Percentiles rank a stretch among this genome's conserved stretches.
Evolutionary conservation across 2,113 vertebrate genomes (phyloP).

Genomic region (Callospermophilus lateralis): DNA sequence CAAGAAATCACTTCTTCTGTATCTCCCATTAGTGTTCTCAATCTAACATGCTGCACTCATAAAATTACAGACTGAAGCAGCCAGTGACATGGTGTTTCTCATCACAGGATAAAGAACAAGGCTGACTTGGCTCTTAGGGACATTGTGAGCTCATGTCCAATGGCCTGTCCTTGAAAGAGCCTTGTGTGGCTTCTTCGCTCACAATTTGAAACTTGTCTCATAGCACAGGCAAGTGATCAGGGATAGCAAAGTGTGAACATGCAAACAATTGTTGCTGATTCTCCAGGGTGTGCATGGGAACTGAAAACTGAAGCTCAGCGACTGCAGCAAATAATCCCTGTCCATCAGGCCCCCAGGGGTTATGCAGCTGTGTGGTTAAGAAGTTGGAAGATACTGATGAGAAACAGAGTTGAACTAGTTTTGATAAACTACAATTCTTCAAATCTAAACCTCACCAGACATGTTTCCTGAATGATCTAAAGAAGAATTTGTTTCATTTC

Average conservation of each 20-base stretch:
- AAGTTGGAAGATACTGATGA: background rate
- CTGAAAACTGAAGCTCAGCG: background rate
- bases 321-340: constrained; percentile 15
- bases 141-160: background rate
- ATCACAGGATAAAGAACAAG: background rate
- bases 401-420: background rate
- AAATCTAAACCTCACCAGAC: background rate
- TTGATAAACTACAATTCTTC: background rate
- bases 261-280: background rate
- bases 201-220: background rate
- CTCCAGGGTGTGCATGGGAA: background rate
- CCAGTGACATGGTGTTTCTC: background rate
- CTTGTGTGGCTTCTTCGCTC: constrained; percentile 17
- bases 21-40: background rate
- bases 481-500: background rate
- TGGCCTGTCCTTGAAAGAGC: background rate
- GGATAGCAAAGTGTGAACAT: background rate
- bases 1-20: background rate
- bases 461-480: background rate
- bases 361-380: background rate
- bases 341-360: background rate
- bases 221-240: background rate
- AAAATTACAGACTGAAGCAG: background rate
- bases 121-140: constrained; percentile 29
- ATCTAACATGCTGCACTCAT: background rate